Evolutionary conservation across 2,888 invertebrate genomes (phyloP).

Genomic region (Caenorhabditis doughertyi): DNA sequence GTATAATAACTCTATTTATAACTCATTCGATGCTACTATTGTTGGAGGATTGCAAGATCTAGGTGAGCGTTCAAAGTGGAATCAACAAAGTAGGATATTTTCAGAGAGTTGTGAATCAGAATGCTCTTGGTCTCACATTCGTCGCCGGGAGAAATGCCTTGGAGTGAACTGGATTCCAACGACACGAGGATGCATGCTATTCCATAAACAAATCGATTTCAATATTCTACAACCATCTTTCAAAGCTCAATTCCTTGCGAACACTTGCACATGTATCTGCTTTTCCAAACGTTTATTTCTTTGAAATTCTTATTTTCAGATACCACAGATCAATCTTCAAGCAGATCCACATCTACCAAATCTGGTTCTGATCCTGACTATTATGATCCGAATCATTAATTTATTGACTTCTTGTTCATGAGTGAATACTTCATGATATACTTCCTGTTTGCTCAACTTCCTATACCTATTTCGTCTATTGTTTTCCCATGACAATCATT

Average conservation of each 20-base stretch:
- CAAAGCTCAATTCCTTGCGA: constrained; percentile 51
- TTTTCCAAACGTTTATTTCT: no score
- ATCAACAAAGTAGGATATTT: neutral
- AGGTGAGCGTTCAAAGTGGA: constrained; percentile 24
- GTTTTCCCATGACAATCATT: constrained; percentile 7
- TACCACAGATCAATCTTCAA: constrained; percentile 40
- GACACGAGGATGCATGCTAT: constrained; percentile 59
- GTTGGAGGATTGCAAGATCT: constrained; percentile 53
- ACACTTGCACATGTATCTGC: constrained; percentile 49
- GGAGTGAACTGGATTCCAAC: constrained; percentile 57
- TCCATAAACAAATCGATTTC: constrained; percentile 58
- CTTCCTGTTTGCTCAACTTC: neutral
- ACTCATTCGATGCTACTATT: constrained; percentile 63
- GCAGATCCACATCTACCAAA: constrained; percentile 24
- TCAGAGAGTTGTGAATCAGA: constrained; percentile 61
- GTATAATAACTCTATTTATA: constrained; percentile 61
- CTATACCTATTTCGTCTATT: neutral
- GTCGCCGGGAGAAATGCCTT: constrained; percentile 57
- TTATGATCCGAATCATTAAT: constrained; percentile 31
- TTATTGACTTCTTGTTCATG: neutral
- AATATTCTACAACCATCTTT: constrained; percentile 39
- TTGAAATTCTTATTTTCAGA: constrained; percentile 19
- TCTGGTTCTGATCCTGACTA: constrained; percentile 39
- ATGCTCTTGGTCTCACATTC: constrained; percentile 61
- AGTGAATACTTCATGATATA: neutral